phyloP scores from a whole-genome alignment of 2,797 vertebrate genomes.

The Eospalax fontanierii region DNA sequence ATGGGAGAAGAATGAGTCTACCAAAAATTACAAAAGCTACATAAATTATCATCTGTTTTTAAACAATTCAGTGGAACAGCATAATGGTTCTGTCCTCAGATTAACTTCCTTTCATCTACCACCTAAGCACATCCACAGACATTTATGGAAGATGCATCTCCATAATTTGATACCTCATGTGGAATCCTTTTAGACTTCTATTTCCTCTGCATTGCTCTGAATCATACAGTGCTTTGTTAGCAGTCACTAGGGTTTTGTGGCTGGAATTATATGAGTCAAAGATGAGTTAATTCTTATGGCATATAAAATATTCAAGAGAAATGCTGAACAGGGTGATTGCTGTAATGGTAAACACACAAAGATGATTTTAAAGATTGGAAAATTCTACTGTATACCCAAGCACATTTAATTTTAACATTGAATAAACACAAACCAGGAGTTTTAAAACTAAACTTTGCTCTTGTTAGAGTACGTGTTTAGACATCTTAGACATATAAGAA shows the following conservation, averaged over 20 bases:
- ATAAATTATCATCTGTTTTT: slow-evolving; percentile 57
- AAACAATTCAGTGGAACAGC: slow-evolving; percentile 52
- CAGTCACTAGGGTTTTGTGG: slow-evolving; percentile 46
- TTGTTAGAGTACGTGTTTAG: neutral
- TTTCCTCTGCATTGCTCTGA: slow-evolving; percentile 20
- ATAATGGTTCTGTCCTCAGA: slow-evolving; percentile 24
- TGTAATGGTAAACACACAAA: neutral
- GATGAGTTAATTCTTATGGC: slow-evolving; percentile 59
- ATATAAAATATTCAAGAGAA: slow-evolving; percentile 24
- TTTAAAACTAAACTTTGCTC: slow-evolving; percentile 20
- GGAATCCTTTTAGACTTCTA: neutral
- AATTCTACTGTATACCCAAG: slow-evolving; percentile 27
- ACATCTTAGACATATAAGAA: neutral
- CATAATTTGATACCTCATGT: slow-evolving; percentile 59
- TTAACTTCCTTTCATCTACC: slow-evolving; percentile 44
- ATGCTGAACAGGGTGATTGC: neutral
- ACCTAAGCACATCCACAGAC: neutral
- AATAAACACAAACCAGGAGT: neutral
- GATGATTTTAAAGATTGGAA: slow-evolving; percentile 45
- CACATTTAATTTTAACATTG: slow-evolving; percentile 36
- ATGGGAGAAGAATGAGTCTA: slow-evolving; percentile 58
- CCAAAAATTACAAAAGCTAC: slow-evolving; percentile 58
- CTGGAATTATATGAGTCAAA: slow-evolving; percentile 60
- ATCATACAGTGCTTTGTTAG: slow-evolving; percentile 57
- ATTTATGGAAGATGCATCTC: slow-evolving; percentile 43